A percentile compares a stretch with the other conserved stretches of the same genome.
Conservation (phyloP, 2,113 vertebrate species). For the Zosterops lateralis region DNA sequence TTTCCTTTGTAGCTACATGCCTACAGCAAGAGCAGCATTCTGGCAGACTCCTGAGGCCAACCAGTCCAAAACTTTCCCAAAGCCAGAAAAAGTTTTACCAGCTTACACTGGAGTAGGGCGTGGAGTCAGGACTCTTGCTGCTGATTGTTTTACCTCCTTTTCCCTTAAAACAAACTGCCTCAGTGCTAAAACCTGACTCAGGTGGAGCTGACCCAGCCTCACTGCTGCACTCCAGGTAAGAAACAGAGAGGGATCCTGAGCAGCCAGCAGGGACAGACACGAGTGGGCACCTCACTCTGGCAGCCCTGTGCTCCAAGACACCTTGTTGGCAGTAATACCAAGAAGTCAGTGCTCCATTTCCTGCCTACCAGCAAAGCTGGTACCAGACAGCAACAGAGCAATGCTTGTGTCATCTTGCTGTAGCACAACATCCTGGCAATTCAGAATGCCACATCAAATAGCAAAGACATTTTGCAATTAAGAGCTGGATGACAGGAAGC, state of each 20-base stretch:
- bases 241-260: not conserved
- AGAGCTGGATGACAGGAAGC: slow-evolving; percentile 22
- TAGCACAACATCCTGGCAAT: not conserved
- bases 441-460: not conserved
- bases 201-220: fast-evolving
- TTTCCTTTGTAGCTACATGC: not conserved
- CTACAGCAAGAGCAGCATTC: not conserved
- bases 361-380: not conserved
- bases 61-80: not conserved
- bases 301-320: not conserved
- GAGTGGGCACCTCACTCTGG: not conserved
- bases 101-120: not conserved
- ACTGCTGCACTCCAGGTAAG: not conserved
- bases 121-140: not conserved
- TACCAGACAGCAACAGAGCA: not conserved
- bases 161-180: not conserved
- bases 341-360: not conserved
- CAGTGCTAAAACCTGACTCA: not conserved
- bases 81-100: not conserved
- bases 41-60: not conserved
- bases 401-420: not conserved
- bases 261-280: not conserved
- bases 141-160: not conserved
- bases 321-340: not conserved
- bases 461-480: not conserved